Evolutionary conservation across 2,888 invertebrate species (phyloP).

Genomic region (Tholera decimalis): DNA sequence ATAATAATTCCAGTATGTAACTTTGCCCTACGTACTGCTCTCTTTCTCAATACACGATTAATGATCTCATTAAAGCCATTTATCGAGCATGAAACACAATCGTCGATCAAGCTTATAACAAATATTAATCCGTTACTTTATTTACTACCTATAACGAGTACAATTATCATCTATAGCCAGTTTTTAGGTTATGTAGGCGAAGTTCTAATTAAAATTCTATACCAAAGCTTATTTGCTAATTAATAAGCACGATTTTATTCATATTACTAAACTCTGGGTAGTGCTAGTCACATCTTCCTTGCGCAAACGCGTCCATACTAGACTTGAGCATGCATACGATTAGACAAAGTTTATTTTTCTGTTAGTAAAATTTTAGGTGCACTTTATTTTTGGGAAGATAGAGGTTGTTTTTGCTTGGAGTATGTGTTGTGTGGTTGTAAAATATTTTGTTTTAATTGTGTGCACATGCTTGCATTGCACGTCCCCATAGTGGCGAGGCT

Average conservation of each 20-base stretch:
- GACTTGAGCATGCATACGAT: conserved; percentile 53
- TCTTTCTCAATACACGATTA: conserved; percentile 8
- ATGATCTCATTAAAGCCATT: conserved; percentile 35
- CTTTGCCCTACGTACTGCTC: not conserved
- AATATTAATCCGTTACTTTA: conserved; percentile 51
- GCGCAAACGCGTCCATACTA: conserved; percentile 77
- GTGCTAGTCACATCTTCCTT: conserved; percentile 76
- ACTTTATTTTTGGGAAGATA: conserved; percentile 34
- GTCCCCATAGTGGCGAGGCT: conserved; percentile 76
- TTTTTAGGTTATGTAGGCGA: conserved; percentile 61
- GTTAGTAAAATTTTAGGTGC: conserved; percentile 2
- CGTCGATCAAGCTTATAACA: conserved; percentile 38
- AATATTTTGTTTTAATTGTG: conserved; percentile 62
- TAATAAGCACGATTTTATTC: conserved; percentile 66
- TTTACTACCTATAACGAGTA: conserved; percentile 54
- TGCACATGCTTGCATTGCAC: conserved; percentile 76
- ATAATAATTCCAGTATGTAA: too few species aligned
- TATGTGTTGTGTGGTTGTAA: conserved; percentile 23
- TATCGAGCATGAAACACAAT: conserved; percentile 24
- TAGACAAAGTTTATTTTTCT: conserved; percentile 27
- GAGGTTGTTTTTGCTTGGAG: conserved; percentile 47
- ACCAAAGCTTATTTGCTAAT: conserved; percentile 61
- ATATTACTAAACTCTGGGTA: conserved; percentile 73
- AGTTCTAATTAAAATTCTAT: conserved; percentile 61
- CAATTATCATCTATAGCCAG: conserved; percentile 47